These are phyloP conservation scores for Sinocyclocheilus anophthalmus DNA, from an alignment of 2,113 vertebrate genomes.

Conservation along the genomic window DNA sequence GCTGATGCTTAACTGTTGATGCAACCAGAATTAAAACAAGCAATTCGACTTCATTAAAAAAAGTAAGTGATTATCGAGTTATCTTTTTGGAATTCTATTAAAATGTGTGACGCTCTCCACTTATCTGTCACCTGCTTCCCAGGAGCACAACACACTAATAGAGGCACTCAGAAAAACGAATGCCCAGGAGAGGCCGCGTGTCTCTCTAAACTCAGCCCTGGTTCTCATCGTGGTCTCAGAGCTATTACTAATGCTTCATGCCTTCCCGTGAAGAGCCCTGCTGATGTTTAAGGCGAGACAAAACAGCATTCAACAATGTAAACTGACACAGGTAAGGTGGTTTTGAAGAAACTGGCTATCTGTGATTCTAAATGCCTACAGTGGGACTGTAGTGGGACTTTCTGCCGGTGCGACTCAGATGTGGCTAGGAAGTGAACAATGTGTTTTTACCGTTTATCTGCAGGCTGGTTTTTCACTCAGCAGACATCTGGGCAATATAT, in stretches of 20 bases:
- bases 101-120: constrained; percentile 76
- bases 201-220: constrained; percentile 39
- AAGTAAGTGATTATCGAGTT: constrained; percentile 79
- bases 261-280: constrained; percentile 21
- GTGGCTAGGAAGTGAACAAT: constrained; percentile 31
- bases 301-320: constrained; percentile 51
- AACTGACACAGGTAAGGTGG: constrained; percentile 38
- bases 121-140: constrained; percentile 83
- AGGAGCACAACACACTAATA: constrained; percentile 75
- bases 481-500: constrained; percentile 35
- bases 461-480: constrained; percentile 48
- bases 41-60: constrained; percentile 82
- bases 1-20: constrained; percentile 73
- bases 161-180: constrained; percentile 72
- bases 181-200: constrained; percentile 66
- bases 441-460: constrained; percentile 43
- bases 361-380: constrained; percentile 13
- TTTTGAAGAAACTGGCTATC: constrained; percentile 30
- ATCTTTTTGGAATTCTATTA: constrained; percentile 83
- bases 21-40: constrained; percentile 77
- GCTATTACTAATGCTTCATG: constrained; percentile 49
- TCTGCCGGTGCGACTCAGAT: constrained; percentile 26
- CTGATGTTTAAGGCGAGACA: constrained; percentile 40
- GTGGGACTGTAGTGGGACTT: neutral
- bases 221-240: constrained; percentile 15